Evolutionary conservation across 2,797 vertebrate genomes (phyloP).

Genomic region (Poliocrania exsul): DNA sequence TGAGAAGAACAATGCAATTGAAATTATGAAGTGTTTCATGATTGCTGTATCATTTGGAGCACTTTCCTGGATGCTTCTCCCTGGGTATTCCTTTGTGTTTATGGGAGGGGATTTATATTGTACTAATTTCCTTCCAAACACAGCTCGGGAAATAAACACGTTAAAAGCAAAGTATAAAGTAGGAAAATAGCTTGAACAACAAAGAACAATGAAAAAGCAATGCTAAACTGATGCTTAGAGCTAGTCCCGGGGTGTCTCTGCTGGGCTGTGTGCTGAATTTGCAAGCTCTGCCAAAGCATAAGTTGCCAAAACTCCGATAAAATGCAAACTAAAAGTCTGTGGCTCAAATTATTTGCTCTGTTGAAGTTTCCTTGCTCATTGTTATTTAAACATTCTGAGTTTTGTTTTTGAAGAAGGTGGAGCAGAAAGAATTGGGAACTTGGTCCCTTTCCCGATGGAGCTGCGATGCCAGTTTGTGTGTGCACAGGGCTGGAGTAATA

Average conservation of each 20-base stretch:
- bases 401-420: neutral
- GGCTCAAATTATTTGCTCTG: neutral
- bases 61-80: neutral
- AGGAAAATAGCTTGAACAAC: neutral
- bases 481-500: neutral
- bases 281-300: neutral
- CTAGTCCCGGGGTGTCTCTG: neutral
- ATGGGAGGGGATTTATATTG: neutral
- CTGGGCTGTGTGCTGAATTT: neutral
- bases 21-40: neutral
- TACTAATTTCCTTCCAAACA: neutral
- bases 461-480: rapidly evolving
- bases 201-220: slow-evolving; percentile 2
- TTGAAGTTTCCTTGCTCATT: neutral
- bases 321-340: neutral
- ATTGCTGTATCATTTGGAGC: neutral
- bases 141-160: neutral
- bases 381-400: slow-evolving; percentile 16
- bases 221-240: neutral
- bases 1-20: neutral
- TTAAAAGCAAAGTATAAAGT: neutral
- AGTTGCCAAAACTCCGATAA: slow-evolving; percentile 39
- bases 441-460: neutral
- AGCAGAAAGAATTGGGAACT: neutral
- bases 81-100: neutral